Evolutionary conservation across 2,113 vertebrate species (phyloP).

Genomic region (Pangasianodon hypophthalmus): DNA sequence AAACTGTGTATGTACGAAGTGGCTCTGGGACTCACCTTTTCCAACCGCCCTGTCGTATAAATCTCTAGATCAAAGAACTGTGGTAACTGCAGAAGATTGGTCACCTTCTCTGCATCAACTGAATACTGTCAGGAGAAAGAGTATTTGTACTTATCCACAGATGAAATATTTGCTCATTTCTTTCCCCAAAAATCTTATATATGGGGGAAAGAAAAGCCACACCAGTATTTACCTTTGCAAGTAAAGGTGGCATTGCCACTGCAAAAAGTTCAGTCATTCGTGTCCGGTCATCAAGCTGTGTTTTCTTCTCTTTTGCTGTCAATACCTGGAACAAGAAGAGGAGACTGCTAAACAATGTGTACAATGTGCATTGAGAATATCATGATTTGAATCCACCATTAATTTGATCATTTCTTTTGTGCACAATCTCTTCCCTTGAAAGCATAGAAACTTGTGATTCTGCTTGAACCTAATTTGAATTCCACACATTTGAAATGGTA

Average conservation of each 20-base stretch:
- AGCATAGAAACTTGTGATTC: background rate
- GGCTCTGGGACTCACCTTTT: constrained; percentile 81
- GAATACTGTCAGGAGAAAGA: constrained; percentile 78
- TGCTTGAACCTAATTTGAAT: background rate
- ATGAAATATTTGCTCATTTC: background rate
- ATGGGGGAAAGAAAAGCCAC: background rate
- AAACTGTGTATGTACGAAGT: background rate
- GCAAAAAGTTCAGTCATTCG: constrained; percentile 97
- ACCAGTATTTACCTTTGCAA: constrained; percentile 83
- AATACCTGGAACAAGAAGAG: constrained; percentile 79
- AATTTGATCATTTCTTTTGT: background rate
- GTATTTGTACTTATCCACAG: background rate
- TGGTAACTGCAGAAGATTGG: constrained; percentile 93
- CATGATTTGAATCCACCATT: background rate
- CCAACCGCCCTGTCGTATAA: constrained; percentile 95
- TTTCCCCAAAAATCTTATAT: background rate
- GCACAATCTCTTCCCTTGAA: background rate
- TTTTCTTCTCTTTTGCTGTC: constrained; percentile 97
- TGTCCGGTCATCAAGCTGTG: constrained; percentile 94
- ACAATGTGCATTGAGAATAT: background rate
- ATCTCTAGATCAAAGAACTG: constrained; percentile 99
- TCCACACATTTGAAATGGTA: background rate
- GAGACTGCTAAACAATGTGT: constrained; percentile 5
- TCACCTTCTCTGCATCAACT: constrained; percentile 95
- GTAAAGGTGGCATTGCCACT: constrained; percentile 91